Evolutionary conservation across 2,888 invertebrate species (phyloP).

Genomic region (Scaptomyza tumidula): DNA sequence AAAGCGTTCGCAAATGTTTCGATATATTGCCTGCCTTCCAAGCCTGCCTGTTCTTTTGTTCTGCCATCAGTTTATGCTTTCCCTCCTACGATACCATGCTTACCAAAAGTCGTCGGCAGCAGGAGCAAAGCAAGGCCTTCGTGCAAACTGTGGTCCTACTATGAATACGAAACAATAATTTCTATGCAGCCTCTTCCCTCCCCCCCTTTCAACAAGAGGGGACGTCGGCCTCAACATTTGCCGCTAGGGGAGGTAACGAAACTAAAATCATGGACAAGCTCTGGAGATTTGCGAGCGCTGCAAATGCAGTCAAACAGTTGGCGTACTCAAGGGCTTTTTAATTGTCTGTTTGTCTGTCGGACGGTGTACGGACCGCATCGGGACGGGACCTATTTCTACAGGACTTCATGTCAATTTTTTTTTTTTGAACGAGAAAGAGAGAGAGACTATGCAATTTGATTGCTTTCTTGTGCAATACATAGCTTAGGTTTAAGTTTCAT

Average conservation of each 20-base stretch:
- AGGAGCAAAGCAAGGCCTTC: conserved; percentile 19
- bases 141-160: conserved; percentile 37
- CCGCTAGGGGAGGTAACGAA: conserved; percentile 51
- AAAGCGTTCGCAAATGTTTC: conserved; percentile 71
- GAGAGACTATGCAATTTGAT: conserved; percentile 39
- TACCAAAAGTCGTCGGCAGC: conserved; percentile 24
- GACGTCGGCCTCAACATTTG: conserved; percentile 15
- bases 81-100: conserved; percentile 1
- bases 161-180: conserved; percentile 73
- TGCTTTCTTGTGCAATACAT: conserved; percentile 59
- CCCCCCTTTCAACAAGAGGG: conserved; percentile 1
- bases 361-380: conserved; percentile 14
- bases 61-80: not conserved
- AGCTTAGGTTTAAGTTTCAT: conserved; percentile 34
- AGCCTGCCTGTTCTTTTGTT: not conserved
- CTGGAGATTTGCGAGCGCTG: conserved; percentile 62
- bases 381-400: conserved; percentile 8
- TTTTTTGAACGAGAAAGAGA: not conserved
- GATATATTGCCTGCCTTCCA: conserved; percentile 62
- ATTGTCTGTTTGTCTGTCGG: conserved; percentile 67
- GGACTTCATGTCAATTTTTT: conserved; percentile 3
- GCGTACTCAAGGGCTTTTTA: conserved; percentile 72
- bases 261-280: conserved; percentile 72
- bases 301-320: conserved; percentile 70
- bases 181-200: conserved; percentile 41